These are phyloP conservation scores for Vanacampus margaritifer DNA, from an alignment of 2,113 vertebrate genomes.

Conservation along the genomic window DNA sequence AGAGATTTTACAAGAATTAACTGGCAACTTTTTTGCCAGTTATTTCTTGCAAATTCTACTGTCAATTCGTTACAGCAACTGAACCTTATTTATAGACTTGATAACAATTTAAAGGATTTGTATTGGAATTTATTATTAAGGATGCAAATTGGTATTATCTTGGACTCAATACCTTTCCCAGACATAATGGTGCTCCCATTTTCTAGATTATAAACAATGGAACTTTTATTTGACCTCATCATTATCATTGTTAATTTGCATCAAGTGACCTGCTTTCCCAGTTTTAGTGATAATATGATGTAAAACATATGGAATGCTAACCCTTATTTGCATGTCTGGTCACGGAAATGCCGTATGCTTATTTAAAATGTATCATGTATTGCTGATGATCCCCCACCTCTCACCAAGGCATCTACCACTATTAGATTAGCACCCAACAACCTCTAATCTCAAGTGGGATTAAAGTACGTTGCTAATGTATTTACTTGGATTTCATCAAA, in stretches of 20 bases:
- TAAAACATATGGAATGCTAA: constrained; percentile 4
- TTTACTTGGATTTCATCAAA: constrained; percentile 22
- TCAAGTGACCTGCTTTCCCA: constrained; percentile 13
- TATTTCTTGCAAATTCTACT: too few relatives aligned
- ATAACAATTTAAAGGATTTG: too few relatives aligned
- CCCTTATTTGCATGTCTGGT: constrained; percentile 11
- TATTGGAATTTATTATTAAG: not conserved
- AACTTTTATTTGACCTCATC: constrained; percentile 21
- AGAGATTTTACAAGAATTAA: too few relatives aligned
- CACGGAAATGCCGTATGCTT: constrained; percentile 10
- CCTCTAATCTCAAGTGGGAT: constrained; percentile 31
- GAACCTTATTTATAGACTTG: too few relatives aligned
- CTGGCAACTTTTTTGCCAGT: too few relatives aligned
- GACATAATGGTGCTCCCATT: not conserved
- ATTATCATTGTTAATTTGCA: constrained; percentile 16
- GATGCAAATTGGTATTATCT: not conserved
- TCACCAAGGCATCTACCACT: constrained; percentile 8
- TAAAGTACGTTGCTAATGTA: constrained; percentile 17
- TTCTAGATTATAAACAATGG: constrained; percentile 11
- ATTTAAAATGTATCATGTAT: constrained; percentile 33
- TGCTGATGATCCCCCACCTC: constrained; percentile 3
- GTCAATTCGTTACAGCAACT: too few relatives aligned
- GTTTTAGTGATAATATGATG: constrained; percentile 13
- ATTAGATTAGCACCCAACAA: constrained; percentile 31
- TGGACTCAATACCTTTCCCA: not conserved